Percentiles rank a stretch among this genome's conserved stretches.
Evolutionary conservation across 2,113 vertebrate species (phyloP).

Genomic region (Spilogale gracilis): DNA sequence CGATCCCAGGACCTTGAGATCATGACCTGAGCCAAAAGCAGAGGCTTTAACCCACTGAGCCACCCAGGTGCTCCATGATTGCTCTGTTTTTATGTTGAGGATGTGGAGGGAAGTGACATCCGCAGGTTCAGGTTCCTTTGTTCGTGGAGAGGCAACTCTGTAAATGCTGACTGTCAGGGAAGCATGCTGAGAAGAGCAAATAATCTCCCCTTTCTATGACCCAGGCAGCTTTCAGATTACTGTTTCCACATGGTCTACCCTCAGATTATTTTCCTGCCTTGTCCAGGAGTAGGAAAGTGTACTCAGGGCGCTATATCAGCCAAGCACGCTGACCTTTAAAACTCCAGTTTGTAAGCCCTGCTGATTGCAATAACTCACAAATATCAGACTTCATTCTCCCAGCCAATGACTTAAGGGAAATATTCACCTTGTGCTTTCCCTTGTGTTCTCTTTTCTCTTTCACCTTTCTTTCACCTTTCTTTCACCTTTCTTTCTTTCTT

Average conservation of each 20-base stretch:
- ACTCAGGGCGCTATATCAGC: not conserved
- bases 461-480: not conserved
- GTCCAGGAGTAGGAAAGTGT: not conserved
- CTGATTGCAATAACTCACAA: not conserved
- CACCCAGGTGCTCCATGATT: too few relatives aligned
- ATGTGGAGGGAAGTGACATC: not conserved
- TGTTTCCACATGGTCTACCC: not conserved
- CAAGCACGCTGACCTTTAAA: not conserved
- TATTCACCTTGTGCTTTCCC: not conserved
- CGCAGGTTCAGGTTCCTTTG: not conserved
- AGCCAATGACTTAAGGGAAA: not conserved
- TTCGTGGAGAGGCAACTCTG: not conserved
- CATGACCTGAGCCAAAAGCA: too few relatives aligned
- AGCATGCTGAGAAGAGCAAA: not conserved
- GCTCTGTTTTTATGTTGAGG: not conserved
- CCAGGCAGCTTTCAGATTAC: not conserved
- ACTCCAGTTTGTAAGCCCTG: not conserved
- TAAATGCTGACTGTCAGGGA: not conserved
- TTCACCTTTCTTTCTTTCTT: too few relatives aligned
- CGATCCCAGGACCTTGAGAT: too few relatives aligned
- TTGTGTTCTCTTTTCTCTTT: not conserved
- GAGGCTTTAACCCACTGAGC: too few relatives aligned
- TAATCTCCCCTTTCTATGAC: not conserved
- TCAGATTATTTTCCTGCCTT: not conserved
- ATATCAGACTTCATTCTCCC: not conserved